Percentiles rank a stretch among this genome's conserved stretches.
phyloP scores from a whole-genome alignment of 2,888 invertebrate genomes.

The Oasisia sp. region DNA sequence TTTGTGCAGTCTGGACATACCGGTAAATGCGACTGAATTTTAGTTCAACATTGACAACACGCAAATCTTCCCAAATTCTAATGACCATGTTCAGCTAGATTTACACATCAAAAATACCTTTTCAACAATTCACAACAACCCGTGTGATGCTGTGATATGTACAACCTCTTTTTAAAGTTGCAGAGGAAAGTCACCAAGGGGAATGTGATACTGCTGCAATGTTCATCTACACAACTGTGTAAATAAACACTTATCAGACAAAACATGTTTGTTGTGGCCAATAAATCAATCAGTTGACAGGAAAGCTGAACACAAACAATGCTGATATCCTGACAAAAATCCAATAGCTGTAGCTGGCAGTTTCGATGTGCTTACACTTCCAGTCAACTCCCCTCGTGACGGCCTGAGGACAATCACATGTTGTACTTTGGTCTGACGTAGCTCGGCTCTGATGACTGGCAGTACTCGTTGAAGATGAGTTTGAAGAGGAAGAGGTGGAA shows the following conservation, averaged over 20 bases:
- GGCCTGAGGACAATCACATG: not conserved
- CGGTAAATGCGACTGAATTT: not conserved
- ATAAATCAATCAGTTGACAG: not conserved
- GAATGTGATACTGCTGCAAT: not conserved
- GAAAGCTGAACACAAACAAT: not conserved
- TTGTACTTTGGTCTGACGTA: not conserved
- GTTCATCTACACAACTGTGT: too few species aligned
- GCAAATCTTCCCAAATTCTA: not conserved
- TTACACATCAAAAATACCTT: not conserved
- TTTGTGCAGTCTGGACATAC: not conserved
- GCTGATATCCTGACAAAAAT: not conserved
- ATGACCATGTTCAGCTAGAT: not conserved
- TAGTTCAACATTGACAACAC: not conserved
- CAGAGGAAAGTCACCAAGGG: not conserved
- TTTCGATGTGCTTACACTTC: not conserved
- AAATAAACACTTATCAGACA: too few species aligned
- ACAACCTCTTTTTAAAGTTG: not conserved
- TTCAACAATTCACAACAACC: not conserved
- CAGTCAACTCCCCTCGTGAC: not conserved
- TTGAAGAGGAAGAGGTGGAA: slow-evolving; percentile 94
- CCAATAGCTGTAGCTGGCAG: not conserved
- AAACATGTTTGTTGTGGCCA: not conserved
- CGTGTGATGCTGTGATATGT: not conserved
- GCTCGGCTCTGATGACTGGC: slow-evolving; percentile 55
- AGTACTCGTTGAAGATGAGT: slow-evolving; percentile 90